Percentiles rank a stretch among this genome's conserved stretches.
Conservation (phyloP, 2,113 vertebrate species). For the Labrus mixtus region DNA sequence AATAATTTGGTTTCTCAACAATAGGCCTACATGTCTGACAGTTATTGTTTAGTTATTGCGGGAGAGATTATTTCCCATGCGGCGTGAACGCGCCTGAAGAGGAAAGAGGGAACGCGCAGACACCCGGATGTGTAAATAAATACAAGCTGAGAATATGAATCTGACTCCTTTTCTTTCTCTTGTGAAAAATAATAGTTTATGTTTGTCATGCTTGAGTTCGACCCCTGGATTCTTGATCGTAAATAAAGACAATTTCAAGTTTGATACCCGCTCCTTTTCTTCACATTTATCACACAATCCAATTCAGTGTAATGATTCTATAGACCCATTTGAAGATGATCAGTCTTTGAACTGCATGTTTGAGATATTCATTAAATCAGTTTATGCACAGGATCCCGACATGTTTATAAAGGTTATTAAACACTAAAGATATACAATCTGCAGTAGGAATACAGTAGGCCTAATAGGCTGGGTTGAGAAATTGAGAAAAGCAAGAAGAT, state of each 20-base stretch:
- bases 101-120: conserved; percentile 38
- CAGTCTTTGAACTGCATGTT: no score
- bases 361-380: not conserved
- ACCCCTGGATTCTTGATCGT: not conserved
- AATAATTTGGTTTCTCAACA: not conserved
- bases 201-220: accelerated
- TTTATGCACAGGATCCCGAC: not conserved
- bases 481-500: not conserved
- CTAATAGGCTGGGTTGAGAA: not conserved
- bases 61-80: conserved; percentile 55
- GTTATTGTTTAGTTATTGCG: conserved; percentile 20
- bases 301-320: not conserved
- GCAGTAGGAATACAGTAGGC: no score
- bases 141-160: conserved; percentile 71
- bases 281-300: not conserved
- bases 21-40: not conserved
- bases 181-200: accelerated
- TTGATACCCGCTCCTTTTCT: not conserved
- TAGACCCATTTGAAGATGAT: not conserved
- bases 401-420: not conserved
- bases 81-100: conserved; percentile 24
- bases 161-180: not conserved
- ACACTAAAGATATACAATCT: not conserved
- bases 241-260: not conserved
- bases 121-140: conserved; percentile 93